phyloP scores from a whole-genome alignment of 2,113 vertebrate genomes.

The Bubo bubo region DNA sequence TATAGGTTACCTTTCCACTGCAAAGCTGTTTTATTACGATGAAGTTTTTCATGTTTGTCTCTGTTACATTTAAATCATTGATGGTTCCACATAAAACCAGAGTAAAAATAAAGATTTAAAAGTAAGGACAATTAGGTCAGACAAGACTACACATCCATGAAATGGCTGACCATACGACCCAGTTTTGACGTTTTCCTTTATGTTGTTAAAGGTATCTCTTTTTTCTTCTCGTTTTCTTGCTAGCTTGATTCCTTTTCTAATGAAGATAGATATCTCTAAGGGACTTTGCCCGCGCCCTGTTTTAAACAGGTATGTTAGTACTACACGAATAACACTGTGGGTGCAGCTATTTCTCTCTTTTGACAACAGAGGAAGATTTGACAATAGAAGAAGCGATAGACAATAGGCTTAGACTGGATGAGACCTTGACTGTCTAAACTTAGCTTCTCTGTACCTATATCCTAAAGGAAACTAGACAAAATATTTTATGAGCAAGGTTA shows the following conservation, averaged over 20 bases:
- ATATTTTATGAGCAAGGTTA: not conserved
- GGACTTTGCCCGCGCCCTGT: not conserved
- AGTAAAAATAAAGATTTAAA: not conserved
- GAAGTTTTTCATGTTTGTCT: not conserved
- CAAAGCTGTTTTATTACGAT: not conserved
- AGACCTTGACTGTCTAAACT: not conserved
- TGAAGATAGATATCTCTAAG: not conserved
- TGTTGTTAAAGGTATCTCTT: not conserved
- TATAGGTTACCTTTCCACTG: not conserved
- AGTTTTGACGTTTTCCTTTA: not conserved
- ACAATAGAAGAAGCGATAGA: not conserved
- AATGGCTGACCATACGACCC: not conserved
- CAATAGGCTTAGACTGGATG: not conserved
- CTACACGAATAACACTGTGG: not conserved
- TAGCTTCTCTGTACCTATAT: not conserved
- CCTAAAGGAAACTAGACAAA: not conserved
- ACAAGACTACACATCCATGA: not conserved
- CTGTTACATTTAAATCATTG: not conserved
- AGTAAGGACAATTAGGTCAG: not conserved
- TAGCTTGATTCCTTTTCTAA: not conserved
- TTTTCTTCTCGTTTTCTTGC: not conserved
- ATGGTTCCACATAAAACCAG: not conserved
- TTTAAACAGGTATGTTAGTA: not conserved
- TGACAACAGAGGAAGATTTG: too few species aligned
- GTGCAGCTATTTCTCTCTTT: not conserved